phyloP scores from a whole-genome alignment of 1,140 invertebrate species.

The Ectropis grisescens region DNA sequence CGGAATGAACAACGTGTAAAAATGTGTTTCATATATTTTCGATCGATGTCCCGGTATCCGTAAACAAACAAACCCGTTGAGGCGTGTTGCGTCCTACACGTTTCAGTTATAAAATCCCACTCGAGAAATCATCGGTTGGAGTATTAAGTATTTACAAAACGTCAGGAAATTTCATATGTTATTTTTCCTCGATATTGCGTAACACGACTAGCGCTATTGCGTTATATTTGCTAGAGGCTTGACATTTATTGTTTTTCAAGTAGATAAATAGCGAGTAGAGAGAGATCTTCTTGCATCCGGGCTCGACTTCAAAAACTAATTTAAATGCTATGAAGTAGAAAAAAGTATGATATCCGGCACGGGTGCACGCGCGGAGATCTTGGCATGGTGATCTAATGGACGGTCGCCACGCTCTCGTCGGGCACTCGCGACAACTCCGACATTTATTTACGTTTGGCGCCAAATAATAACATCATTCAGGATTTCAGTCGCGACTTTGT shows the following conservation, averaged over 20 bases:
- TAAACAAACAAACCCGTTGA: too few species aligned
- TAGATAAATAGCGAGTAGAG: too few species aligned
- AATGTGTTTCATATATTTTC: too few species aligned
- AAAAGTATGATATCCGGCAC: not conserved
- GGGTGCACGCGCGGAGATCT: not conserved
- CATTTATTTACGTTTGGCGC: conserved; percentile 60
- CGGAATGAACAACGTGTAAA: too few species aligned
- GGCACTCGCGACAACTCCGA: conserved; percentile 7
- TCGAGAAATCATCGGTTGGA: too few species aligned
- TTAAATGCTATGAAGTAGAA: not conserved
- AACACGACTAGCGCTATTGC: not conserved
- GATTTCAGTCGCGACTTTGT: conserved; percentile 22
- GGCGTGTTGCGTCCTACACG: too few species aligned
- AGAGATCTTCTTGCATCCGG: not conserved
- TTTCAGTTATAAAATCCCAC: too few species aligned
- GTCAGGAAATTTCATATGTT: too few species aligned
- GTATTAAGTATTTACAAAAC: too few species aligned
- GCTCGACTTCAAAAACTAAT: not conserved
- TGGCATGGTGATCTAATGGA: conserved; percentile 2
- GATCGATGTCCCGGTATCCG: too few species aligned
- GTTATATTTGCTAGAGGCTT: not conserved
- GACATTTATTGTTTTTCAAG: too few species aligned
- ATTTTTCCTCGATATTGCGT: too few species aligned
- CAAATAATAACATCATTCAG: conserved; percentile 35
- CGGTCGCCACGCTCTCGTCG: not conserved